phyloP scores from a whole-genome alignment of 2,888 invertebrate genomes.

The Cyclophora punctaria region DNA sequence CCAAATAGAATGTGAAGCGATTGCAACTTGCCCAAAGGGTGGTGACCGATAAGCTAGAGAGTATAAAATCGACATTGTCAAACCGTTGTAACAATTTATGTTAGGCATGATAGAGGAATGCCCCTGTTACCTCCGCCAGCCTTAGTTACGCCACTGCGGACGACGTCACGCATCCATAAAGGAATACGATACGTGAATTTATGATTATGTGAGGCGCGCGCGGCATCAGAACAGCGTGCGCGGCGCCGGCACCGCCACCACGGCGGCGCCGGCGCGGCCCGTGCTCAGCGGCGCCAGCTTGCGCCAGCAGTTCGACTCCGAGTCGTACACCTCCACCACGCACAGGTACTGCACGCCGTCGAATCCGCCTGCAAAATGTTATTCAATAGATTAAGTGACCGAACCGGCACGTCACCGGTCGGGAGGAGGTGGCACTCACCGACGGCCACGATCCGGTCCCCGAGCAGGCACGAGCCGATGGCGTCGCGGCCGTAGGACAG shows the following conservation, averaged over 20 bases:
- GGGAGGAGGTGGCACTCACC: constrained; percentile 70
- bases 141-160: too few relatives aligned
- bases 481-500: constrained; percentile 90
- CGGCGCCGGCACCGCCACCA: constrained; percentile 79
- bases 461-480: constrained; percentile 90
- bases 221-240: constrained; percentile 49
- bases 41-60: too few relatives aligned
- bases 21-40: too few relatives aligned
- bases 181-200: too few relatives aligned
- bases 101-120: too few relatives aligned
- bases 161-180: too few relatives aligned
- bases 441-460: constrained; percentile 86
- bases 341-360: constrained; percentile 92
- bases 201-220: constrained; percentile 19
- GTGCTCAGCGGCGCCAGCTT: constrained; percentile 85
- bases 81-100: too few relatives aligned
- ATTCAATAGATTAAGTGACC: too few relatives aligned
- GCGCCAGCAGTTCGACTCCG: constrained; percentile 86
- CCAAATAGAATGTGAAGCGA: too few relatives aligned
- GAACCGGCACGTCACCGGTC: background rate
- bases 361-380: constrained; percentile 81
- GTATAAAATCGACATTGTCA: too few relatives aligned
- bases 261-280: constrained; percentile 92
- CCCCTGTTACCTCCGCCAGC: too few relatives aligned
- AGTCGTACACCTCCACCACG: constrained; percentile 92